phyloP scores from a whole-genome alignment of 2,888 invertebrate genomes.

The Pseudococcus viburni region DNA sequence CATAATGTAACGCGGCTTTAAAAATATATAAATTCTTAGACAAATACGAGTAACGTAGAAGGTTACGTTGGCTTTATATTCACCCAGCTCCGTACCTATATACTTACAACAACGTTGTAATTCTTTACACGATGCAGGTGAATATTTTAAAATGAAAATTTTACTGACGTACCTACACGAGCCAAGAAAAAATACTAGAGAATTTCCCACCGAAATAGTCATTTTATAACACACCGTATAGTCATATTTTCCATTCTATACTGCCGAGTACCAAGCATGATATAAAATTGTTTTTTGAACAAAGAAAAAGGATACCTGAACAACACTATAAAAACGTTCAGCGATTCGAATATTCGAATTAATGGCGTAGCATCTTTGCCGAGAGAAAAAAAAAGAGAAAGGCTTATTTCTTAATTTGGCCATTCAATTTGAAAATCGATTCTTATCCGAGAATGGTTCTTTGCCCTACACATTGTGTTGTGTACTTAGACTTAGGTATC shows the following conservation, averaged over 20 bases:
- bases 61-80: background rate
- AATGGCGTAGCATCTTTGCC: conserved; percentile 11
- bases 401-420: conserved; percentile 24
- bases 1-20: background rate
- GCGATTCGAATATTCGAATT: conserved; percentile 51
- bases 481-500: background rate
- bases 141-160: conserved; percentile 52
- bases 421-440: conserved; percentile 26
- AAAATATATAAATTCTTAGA: background rate
- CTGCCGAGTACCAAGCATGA: background rate
- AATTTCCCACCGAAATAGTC: conserved; percentile 28
- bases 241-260: conserved; percentile 8
- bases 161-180: conserved; percentile 35
- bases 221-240: conserved; percentile 18
- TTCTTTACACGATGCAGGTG: conserved; percentile 21
- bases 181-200: background rate
- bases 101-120: background rate
- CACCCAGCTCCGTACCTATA: background rate
- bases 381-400: background rate
- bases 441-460: background rate
- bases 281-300: conserved; percentile 39
- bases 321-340: conserved; percentile 36
- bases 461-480: background rate
- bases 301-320: background rate
- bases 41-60: background rate